Evolutionary conservation across 2,888 invertebrate species (phyloP).

Genomic region (Conomelus anceps): DNA sequence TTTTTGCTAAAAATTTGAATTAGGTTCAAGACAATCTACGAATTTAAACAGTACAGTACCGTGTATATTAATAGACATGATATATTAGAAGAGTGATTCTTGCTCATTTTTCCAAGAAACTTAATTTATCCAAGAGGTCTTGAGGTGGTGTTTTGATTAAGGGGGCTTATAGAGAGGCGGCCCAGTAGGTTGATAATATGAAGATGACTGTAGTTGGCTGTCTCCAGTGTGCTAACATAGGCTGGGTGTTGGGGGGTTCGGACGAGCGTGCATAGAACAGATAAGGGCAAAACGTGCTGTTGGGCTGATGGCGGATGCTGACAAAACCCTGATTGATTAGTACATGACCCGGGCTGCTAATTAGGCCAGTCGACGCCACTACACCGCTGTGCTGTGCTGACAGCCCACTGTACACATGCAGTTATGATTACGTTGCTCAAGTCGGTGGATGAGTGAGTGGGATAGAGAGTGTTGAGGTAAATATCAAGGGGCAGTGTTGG

Average conservation of each 20-base stretch:
- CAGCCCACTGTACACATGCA: neutral
- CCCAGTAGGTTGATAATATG: neutral
- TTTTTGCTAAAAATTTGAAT: too few species aligned
- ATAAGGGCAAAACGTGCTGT: neutral
- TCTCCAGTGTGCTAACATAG: neutral
- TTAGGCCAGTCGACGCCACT: neutral
- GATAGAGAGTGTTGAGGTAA: too few species aligned
- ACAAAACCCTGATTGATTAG: constrained; percentile 12
- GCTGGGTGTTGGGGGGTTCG: neutral
- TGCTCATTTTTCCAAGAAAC: too few species aligned
- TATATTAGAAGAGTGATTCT: too few species aligned
- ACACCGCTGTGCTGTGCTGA: too few species aligned
- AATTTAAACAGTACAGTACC: too few species aligned
- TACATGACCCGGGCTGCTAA: neutral
- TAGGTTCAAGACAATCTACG: too few species aligned
- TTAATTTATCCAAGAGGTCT: too few species aligned
- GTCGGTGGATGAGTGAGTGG: too few species aligned
- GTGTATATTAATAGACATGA: too few species aligned
- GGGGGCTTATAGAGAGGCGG: neutral
- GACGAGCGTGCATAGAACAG: neutral
- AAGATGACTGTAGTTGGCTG: neutral
- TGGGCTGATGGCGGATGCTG: neutral
- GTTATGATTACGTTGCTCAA: neutral
- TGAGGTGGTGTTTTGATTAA: too few species aligned
- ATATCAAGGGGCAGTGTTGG: too few species aligned